phyloP scores from a whole-genome alignment of 2,797 vertebrate species.

The Hydrocynus forskahlii region DNA sequence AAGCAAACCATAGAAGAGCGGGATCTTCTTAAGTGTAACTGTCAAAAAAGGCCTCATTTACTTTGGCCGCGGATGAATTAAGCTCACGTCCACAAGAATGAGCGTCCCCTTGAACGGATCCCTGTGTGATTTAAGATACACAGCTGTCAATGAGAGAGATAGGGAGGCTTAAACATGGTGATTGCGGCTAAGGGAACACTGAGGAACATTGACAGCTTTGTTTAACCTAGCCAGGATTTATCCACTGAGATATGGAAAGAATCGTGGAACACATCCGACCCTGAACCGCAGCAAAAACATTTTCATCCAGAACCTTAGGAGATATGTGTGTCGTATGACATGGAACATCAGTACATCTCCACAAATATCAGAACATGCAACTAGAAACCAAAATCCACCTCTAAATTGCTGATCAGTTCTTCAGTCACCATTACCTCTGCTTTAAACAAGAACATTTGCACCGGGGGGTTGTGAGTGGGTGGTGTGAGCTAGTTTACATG shows the following conservation, averaged over 20 bases:
- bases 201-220: constrained; percentile 23
- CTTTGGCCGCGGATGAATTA: constrained; percentile 23
- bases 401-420: background rate
- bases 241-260: constrained; percentile 4
- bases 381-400: background rate
- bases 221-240: constrained; percentile 30
- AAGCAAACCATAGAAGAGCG: constrained; percentile 42
- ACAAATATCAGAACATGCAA: background rate
- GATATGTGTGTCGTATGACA: background rate
- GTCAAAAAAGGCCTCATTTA: constrained; percentile 5
- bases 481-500: no score
- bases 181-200: constrained; percentile 24
- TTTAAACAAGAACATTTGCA: background rate
- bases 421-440: background rate
- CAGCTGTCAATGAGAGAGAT: constrained; percentile 54
- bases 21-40: constrained; percentile 26
- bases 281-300: background rate
- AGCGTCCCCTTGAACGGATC: constrained; percentile 21
- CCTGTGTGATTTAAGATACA: constrained; percentile 55
- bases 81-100: constrained; percentile 16
- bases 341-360: background rate
- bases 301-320: background rate
- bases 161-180: constrained; percentile 35
- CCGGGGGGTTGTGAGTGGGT: no score
- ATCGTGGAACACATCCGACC: background rate